Conservation (phyloP, 1,140 invertebrate species). For the Bombus cullumanus region DNA sequence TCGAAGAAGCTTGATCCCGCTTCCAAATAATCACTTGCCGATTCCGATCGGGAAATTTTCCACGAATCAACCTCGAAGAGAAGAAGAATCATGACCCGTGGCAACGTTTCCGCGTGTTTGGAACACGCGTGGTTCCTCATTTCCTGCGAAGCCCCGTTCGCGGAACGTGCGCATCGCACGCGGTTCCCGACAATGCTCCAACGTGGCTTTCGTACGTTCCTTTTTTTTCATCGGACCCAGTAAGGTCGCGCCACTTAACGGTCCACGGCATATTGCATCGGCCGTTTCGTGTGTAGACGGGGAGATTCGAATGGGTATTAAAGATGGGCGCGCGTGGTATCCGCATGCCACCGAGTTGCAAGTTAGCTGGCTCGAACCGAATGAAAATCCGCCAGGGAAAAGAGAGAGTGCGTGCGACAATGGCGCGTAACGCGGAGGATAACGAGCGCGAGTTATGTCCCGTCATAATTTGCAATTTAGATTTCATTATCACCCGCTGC, state of each 20-base stretch:
- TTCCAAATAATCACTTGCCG: background rate
- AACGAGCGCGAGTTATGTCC: conserved; percentile 66
- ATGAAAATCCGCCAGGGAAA: background rate
- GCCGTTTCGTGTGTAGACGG: conserved; percentile 59
- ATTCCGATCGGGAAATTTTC: background rate
- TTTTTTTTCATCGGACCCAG: conserved; percentile 57
- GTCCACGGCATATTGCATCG: conserved; percentile 70
- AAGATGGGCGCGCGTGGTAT: conserved; percentile 43
- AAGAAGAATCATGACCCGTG: background rate
- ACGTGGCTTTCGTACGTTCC: conserved; percentile 16
- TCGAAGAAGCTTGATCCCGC: background rate
- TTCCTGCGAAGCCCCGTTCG: background rate
- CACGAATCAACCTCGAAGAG: background rate
- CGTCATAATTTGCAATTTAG: conserved; percentile 71
- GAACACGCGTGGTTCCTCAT: background rate
- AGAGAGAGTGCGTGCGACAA: conserved; percentile 54
- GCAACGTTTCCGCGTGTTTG: conserved; percentile 19
- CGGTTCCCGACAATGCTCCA: conserved; percentile 42
- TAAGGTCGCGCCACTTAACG: conserved; percentile 78
- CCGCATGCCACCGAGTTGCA: conserved; percentile 46
- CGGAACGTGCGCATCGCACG: background rate
- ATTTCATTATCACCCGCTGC: conserved; percentile 64
- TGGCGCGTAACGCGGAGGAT: conserved; percentile 61
- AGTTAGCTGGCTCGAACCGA: conserved; percentile 5
- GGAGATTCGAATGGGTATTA: conserved; percentile 68